Evolutionary conservation across 2,888 invertebrate genomes (phyloP).

Genomic region (Brenthis daphne): DNA sequence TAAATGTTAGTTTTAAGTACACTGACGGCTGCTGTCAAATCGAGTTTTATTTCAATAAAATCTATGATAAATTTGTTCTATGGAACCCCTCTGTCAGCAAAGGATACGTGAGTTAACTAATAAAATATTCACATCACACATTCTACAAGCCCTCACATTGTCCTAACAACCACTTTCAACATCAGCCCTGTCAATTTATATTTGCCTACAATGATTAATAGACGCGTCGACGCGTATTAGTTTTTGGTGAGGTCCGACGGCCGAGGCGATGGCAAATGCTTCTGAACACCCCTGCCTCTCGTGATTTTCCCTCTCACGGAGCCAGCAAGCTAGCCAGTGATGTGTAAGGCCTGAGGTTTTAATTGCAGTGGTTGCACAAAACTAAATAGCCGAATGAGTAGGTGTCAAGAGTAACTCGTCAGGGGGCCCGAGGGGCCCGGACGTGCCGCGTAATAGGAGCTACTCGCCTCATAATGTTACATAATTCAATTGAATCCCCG

Average conservation of each 20-base stretch:
- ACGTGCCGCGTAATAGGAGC: conserved; percentile 76
- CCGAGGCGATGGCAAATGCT: conserved; percentile 8
- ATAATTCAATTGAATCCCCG: conserved; percentile 81
- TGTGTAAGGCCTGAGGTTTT: conserved; percentile 8
- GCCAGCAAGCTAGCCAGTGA: conserved; percentile 1
- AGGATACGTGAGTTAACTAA: conserved; percentile 41
- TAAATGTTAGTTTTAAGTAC: neutral
- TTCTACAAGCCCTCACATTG: conserved; percentile 59
- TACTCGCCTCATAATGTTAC: conserved; percentile 76
- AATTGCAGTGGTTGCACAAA: conserved; percentile 45
- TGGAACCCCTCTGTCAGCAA: conserved; percentile 33
- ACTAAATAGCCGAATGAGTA: conserved; percentile 72
- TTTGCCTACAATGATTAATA: conserved; percentile 75
- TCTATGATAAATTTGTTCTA: conserved; percentile 35
- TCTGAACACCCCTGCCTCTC: conserved; percentile 45
- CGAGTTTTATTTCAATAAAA: conserved; percentile 27
- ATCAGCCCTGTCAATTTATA: conserved; percentile 74
- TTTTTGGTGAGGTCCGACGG: conserved; percentile 36
- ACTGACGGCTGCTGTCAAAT: conserved; percentile 20
- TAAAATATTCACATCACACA: conserved; percentile 75
- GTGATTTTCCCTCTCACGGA: neutral
- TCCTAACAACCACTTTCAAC: conserved; percentile 73
- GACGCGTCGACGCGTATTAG: conserved; percentile 53
- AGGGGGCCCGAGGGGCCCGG: conserved; percentile 60
- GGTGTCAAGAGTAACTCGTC: conserved; percentile 78